Conservation (phyloP, 1,140 invertebrate species). For the Pseudobourletiella spinata region DNA sequence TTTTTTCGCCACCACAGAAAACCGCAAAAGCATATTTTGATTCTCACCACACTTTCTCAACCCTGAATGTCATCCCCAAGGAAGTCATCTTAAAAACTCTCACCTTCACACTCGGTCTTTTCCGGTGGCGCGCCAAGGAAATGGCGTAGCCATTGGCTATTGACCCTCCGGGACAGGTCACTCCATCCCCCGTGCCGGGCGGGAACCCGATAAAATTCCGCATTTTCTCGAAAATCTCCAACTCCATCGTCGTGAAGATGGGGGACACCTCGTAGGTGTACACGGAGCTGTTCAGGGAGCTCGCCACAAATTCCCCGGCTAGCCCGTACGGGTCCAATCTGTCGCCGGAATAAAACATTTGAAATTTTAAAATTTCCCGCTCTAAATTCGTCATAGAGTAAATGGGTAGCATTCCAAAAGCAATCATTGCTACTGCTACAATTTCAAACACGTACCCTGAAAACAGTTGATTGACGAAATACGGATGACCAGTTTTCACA, state of each 20-base stretch:
- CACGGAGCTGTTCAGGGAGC: constrained; percentile 75
- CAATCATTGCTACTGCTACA: too few relatives aligned
- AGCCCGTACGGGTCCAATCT: constrained; percentile 77
- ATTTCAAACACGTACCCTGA: constrained; percentile 46
- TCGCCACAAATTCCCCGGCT: constrained; percentile 73
- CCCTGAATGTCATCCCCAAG: too few relatives aligned
- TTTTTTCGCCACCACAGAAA: too few relatives aligned
- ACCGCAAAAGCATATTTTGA: too few relatives aligned
- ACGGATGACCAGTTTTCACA: constrained; percentile 78
- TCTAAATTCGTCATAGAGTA: too few relatives aligned
- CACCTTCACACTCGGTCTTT: constrained; percentile 69
- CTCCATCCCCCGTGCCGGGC: constrained; percentile 56
- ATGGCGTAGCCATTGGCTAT: constrained; percentile 93
- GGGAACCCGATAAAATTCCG: constrained; percentile 72
- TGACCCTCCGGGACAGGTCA: constrained; percentile 87
- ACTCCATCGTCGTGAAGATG: constrained; percentile 75
- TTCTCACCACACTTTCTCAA: too few relatives aligned
- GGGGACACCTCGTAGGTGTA: constrained; percentile 89
- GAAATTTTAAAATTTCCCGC: not conserved
- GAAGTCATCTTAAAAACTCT: constrained; percentile 21
- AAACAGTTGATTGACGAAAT: constrained; percentile 77
- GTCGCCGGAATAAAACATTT: constrained; percentile 34
- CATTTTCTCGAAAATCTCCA: constrained; percentile 71
- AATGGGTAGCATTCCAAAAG: too few relatives aligned
- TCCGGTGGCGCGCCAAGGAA: constrained; percentile 69